Conservation (phyloP, 2,797 vertebrate species). For the Todus mexicanus region DNA sequence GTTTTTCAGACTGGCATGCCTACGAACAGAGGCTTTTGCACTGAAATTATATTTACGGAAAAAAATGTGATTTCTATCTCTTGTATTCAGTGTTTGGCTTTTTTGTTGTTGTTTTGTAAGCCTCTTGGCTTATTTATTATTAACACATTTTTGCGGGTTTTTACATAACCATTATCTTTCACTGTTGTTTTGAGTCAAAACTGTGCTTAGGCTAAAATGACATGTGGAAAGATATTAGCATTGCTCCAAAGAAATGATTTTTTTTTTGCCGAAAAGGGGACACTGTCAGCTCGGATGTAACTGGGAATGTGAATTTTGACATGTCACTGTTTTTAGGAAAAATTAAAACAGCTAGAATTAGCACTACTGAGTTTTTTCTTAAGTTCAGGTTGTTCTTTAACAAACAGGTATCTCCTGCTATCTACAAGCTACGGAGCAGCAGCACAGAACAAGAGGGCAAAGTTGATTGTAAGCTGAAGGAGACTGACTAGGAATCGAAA, state of each 20-base stretch:
- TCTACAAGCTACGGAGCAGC: background rate
- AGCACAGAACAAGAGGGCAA: background rate
- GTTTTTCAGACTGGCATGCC: background rate
- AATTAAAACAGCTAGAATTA: background rate
- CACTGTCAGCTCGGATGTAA: background rate
- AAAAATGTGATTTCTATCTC: constrained; percentile 50
- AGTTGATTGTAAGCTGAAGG: background rate
- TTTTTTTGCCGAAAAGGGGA: background rate
- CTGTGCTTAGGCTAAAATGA: background rate
- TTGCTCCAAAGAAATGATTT: background rate
- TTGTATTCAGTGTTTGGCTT: constrained; percentile 10
- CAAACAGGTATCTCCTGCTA: background rate
- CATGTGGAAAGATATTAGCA: background rate
- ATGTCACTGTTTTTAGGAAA: background rate
- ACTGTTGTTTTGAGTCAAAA: background rate
- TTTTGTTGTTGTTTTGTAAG: background rate
- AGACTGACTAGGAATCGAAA: background rate
- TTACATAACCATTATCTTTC: constrained; percentile 32
- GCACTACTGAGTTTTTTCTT: background rate
- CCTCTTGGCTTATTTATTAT: constrained; percentile 61
- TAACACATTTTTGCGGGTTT: constrained; percentile 52
- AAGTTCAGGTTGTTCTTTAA: background rate
- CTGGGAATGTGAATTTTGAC: background rate
- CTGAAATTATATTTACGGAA: constrained; percentile 41
- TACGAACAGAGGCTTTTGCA: constrained; percentile 28